Conservation (phyloP, 2,797 vertebrate species). For the Mus caroli region DNA sequence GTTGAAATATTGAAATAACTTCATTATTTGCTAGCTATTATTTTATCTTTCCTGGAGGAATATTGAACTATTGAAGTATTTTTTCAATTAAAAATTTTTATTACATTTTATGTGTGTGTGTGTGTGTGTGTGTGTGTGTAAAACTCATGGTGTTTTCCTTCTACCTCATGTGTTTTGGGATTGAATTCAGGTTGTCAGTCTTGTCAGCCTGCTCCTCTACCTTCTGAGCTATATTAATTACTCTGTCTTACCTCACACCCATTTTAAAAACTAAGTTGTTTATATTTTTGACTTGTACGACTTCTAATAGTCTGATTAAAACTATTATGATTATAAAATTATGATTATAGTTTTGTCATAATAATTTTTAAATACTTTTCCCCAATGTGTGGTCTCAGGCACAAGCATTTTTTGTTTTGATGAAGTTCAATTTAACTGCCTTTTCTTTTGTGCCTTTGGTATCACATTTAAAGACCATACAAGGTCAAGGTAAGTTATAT, state of each 20-base stretch:
- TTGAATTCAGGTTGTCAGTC: not conserved
- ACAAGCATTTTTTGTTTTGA: not conserved
- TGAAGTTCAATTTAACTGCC: not conserved
- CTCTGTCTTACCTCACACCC: too few species aligned
- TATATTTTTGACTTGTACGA: not conserved
- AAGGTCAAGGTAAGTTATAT: not conserved
- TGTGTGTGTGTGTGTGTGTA: not conserved
- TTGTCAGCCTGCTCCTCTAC: not conserved
- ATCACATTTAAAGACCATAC: not conserved
- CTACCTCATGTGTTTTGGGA: not conserved
- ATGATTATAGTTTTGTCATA: not conserved
- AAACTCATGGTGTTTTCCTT: not conserved
- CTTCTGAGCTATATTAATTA: not conserved
- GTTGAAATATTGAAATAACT: too few species aligned
- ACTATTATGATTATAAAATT: too few species aligned
- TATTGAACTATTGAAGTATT: not conserved
- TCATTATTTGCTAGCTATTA: not conserved
- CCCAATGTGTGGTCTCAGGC: not conserved
- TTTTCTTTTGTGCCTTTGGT: slow-evolving; percentile 1
- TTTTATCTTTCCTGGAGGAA: not conserved
- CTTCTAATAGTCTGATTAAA: not conserved
- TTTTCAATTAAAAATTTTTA: not conserved
- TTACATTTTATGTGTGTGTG: not conserved
- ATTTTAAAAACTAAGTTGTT: slow-evolving; percentile 18
- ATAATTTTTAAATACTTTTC: slow-evolving; percentile 23